These are phyloP conservation scores for Macaca nemestrina DNA, from an alignment of 2,113 vertebrate species.

Conservation along the genomic window DNA sequence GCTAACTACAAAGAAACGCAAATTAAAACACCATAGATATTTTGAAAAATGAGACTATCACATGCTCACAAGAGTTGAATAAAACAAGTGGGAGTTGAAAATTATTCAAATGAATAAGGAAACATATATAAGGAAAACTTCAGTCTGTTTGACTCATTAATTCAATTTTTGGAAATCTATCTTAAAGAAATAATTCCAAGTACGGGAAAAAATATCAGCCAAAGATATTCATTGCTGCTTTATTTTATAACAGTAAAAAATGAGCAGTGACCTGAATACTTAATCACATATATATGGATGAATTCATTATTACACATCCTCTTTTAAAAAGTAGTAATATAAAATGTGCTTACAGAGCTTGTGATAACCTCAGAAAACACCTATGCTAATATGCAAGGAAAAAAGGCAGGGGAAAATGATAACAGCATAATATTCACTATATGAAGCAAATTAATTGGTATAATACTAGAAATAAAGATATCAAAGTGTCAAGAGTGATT, in stretches of 20 bases:
- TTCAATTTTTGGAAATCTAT: conserved; percentile 19
- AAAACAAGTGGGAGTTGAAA: not conserved
- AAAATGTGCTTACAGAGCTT: not conserved
- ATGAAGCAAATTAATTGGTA: not conserved
- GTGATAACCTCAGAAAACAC: not conserved
- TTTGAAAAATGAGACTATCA: not conserved
- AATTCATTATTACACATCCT: not conserved
- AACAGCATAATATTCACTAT: not conserved
- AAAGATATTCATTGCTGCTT: not conserved
- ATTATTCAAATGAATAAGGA: not conserved
- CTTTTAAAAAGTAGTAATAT: not conserved
- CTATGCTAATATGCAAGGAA: not conserved
- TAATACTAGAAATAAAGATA: not conserved
- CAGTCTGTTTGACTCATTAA: not conserved
- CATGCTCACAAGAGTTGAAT: not conserved
- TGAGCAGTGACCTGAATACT: not conserved
- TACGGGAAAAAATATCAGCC: not conserved
- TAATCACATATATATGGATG: not conserved
- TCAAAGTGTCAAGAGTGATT: not conserved
- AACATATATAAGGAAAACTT: not conserved
- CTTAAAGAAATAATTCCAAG: conserved; percentile 15
- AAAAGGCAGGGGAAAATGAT: not conserved
- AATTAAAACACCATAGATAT: not conserved
- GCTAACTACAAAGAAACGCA: not conserved
- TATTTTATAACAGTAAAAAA: conserved; percentile 1